Conservation (phyloP, 1,140 invertebrate species). For the Drosophila paulistorum region DNA sequence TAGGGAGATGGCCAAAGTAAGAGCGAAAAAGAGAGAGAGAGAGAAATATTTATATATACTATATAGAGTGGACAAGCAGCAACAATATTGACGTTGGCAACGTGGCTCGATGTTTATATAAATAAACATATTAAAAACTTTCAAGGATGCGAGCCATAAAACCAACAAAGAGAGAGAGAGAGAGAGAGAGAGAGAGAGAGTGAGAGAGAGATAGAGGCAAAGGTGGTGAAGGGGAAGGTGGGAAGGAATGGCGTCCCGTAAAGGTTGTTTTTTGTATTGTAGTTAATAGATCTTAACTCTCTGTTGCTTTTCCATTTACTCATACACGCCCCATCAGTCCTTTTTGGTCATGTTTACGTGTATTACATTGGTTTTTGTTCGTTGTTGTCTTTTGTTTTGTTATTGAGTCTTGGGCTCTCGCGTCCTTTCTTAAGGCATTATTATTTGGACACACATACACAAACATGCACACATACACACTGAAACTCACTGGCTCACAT, state of each 20-base stretch:
- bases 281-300: conserved; percentile 29
- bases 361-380: conserved; percentile 30
- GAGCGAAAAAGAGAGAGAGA: not conserved
- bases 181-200: not conserved
- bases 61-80: conserved; percentile 10
- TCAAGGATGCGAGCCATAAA: conserved; percentile 68
- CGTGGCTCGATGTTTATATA: conserved; percentile 53
- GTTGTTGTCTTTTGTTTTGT: conserved; percentile 38
- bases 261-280: conserved; percentile 18
- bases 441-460: conserved; percentile 58
- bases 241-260: not conserved
- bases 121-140: conserved; percentile 78
- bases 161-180: not conserved
- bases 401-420: conserved; percentile 41
- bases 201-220: not conserved
- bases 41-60: conserved; percentile 2
- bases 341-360: conserved; percentile 43
- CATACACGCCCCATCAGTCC: conserved; percentile 33
- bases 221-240: not conserved
- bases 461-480: conserved; percentile 25
- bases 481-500: conserved; percentile 18
- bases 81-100: conserved; percentile 47
- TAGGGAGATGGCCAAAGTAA: not conserved
- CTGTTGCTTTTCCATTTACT: conserved; percentile 17
- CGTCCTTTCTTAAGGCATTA: conserved; percentile 67